phyloP scores from a whole-genome alignment of 2,888 invertebrate species.

The Melanargia galathea region DNA sequence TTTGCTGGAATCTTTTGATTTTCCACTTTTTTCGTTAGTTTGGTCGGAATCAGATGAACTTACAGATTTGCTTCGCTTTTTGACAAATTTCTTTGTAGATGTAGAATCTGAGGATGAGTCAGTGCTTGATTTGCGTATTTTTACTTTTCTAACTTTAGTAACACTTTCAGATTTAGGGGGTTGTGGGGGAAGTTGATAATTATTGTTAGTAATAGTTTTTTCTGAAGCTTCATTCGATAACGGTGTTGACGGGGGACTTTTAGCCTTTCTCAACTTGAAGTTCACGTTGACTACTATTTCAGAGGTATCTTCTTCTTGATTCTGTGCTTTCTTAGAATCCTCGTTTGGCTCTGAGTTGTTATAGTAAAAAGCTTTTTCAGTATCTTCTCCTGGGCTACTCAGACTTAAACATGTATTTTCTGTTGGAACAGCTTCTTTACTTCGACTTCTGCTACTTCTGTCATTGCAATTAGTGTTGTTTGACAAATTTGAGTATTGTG shows the following conservation, averaged over 20 bases:
- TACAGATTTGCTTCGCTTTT: slow-evolving; percentile 71
- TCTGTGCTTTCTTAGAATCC: slow-evolving; percentile 61
- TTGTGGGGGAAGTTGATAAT: slow-evolving; percentile 76
- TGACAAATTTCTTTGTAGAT: slow-evolving; percentile 68
- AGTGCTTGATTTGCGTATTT: slow-evolving; percentile 66
- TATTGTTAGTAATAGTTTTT: slow-evolving; percentile 69
- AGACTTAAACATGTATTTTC: slow-evolving; percentile 52
- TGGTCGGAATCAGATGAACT: slow-evolving; percentile 74
- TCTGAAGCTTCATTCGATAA: slow-evolving; percentile 65
- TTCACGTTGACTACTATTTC: slow-evolving; percentile 75
- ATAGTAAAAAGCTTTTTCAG: slow-evolving; percentile 41
- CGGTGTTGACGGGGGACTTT: slow-evolving; percentile 51
- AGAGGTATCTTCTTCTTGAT: slow-evolving; percentile 67
- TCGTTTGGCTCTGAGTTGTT: slow-evolving; percentile 53
- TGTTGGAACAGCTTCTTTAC: slow-evolving; percentile 61
- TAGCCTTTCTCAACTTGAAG: slow-evolving; percentile 70
- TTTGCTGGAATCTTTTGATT: slow-evolving; percentile 41
- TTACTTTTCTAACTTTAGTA: slow-evolving; percentile 66
- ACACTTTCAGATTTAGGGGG: slow-evolving; percentile 71
- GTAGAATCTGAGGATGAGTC: slow-evolving; percentile 67
- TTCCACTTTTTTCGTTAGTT: slow-evolving; percentile 53
- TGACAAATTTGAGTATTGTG: slow-evolving; percentile 67
- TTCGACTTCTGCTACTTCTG: slow-evolving; percentile 66
- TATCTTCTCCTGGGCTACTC: slow-evolving; percentile 49
- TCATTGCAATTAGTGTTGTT: slow-evolving; percentile 53